Percentiles rank a stretch among this genome's conserved stretches.
Conservation (phyloP, 2,113 vertebrate species). For the Gymnocephalus cernua region DNA sequence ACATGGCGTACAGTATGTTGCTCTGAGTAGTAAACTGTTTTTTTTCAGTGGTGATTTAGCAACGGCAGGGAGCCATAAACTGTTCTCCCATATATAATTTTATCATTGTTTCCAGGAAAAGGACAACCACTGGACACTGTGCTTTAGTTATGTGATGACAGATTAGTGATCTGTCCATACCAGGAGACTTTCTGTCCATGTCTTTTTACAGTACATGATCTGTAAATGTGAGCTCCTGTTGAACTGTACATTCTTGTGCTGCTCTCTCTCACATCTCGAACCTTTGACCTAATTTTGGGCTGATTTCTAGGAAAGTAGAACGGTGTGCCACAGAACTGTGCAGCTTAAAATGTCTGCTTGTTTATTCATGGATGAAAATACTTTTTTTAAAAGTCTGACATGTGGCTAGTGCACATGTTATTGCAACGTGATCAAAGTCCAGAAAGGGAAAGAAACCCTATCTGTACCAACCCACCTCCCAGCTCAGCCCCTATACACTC, state of each 20-base stretch:
- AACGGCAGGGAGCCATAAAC: background rate
- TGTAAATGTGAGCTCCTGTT: background rate
- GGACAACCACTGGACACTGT: background rate
- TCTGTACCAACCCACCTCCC: background rate
- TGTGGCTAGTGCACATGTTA: constrained; percentile 51
- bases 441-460: constrained; percentile 23
- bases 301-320: constrained; percentile 49
- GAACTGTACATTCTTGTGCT: background rate
- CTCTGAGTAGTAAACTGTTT: background rate
- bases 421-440: constrained; percentile 38
- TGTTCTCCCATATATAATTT: background rate
- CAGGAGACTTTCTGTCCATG: background rate
- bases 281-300: constrained; percentile 63
- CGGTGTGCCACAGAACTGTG: constrained; percentile 1
- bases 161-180: background rate
- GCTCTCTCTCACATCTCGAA: constrained; percentile 11
- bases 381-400: background rate
- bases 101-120: background rate
- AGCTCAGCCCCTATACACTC: background rate
- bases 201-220: background rate
- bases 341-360: constrained; percentile 8
- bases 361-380: constrained; percentile 12
- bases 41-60: background rate
- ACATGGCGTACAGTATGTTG: background rate
- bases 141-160: background rate